Evolutionary conservation across 2,888 invertebrate genomes (phyloP).

Genomic region (Malacosoma neustria): DNA sequence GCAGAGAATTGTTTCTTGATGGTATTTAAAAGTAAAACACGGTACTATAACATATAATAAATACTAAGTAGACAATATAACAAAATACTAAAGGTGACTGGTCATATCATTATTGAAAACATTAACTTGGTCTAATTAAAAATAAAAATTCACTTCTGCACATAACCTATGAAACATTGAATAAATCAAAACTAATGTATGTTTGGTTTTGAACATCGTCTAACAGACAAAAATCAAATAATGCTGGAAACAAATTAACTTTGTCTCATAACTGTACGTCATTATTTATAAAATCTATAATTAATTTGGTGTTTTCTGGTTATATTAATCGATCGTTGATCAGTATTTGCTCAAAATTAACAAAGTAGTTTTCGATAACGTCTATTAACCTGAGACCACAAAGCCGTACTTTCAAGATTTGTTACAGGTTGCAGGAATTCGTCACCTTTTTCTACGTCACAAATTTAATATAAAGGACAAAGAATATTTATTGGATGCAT

Average conservation of each 20-base stretch:
- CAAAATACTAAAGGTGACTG: conserved; percentile 47
- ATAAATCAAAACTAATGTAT: conserved; percentile 47
- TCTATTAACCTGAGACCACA: conserved; percentile 73
- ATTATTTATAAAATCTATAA: conserved; percentile 29
- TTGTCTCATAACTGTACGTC: conserved; percentile 31
- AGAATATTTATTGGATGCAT: conserved; percentile 24
- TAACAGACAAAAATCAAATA: conserved; percentile 33
- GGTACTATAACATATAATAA: not conserved
- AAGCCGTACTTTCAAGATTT: conserved; percentile 54
- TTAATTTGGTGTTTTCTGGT: conserved; percentile 57
- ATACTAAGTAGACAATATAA: not conserved
- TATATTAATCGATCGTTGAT: conserved; percentile 51
- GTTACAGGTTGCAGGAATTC: conserved; percentile 57
- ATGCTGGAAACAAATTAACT: conserved; percentile 59
- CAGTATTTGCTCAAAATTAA: conserved; percentile 61
- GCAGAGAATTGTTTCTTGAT: too few relatives aligned
- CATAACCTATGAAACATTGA: conserved; percentile 16
- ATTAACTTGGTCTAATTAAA: not conserved
- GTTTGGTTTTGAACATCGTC: conserved; percentile 41
- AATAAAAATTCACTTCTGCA: conserved; percentile 1
- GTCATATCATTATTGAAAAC: conserved; percentile 21
- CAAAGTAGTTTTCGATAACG: conserved; percentile 60
- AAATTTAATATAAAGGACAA: conserved; percentile 14
- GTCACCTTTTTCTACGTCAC: conserved; percentile 29
- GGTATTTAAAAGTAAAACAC: too few relatives aligned